phyloP scores from a whole-genome alignment of 2,797 vertebrate genomes.

The Psittacula derbiana region DNA sequence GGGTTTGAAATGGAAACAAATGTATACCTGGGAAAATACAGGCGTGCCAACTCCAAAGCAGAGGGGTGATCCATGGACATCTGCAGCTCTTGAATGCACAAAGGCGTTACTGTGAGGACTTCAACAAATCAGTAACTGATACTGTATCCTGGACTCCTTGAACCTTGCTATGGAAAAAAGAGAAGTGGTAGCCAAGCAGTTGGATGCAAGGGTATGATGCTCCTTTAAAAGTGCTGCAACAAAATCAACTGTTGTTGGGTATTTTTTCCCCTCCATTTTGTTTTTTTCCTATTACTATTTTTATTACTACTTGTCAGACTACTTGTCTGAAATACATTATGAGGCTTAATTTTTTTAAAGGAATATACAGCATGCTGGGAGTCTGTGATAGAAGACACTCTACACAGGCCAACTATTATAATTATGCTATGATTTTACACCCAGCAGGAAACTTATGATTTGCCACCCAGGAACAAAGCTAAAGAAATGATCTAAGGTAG shows the following conservation, averaged over 20 bases:
- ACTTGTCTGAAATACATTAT: conserved; percentile 39
- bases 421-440: conserved; percentile 56
- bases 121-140: neutral
- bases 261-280: neutral
- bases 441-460: conserved; percentile 59
- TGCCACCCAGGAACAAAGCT: conserved; percentile 66
- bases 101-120: neutral
- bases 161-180: neutral
- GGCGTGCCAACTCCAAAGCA: neutral
- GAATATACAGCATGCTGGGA: conserved; percentile 22
- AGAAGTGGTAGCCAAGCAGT: neutral
- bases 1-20: neutral
- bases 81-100: neutral
- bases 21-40: neutral
- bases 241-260: conserved; percentile 1
- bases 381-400: conserved; percentile 27
- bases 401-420: conserved; percentile 51
- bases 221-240: conserved; percentile 27
- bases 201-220: neutral
- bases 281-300: conserved; percentile 41
- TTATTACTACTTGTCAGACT: conserved; percentile 55
- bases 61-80: neutral
- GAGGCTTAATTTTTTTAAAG: conserved; percentile 39
- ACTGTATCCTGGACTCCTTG: neutral
- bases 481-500: conserved; percentile 64